Evolutionary conservation across 2,113 vertebrate genomes (phyloP), one percentile per base, ranked within the genome.

Genomic region (Agelaius phoeniceus): DNA sequence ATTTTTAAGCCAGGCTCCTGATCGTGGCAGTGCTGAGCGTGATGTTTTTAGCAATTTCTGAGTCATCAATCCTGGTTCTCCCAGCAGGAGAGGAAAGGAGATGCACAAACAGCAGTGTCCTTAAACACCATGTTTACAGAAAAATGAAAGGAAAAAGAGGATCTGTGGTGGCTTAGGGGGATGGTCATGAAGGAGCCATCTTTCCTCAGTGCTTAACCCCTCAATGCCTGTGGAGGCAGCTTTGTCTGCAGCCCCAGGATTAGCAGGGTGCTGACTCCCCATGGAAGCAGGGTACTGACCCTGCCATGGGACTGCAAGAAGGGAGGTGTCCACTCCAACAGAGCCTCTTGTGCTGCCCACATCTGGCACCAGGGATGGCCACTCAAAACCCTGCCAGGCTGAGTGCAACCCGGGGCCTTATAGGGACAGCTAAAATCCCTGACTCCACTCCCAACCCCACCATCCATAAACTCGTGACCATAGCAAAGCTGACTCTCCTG

Each of bases 21-120:
- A 88, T 71, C 39, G 61, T 91, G 86, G 93, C 93, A 93, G 96
- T 41, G 65, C 61, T 84, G 89, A 93, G 86, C 66, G 3, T 91
- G 95, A 96, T 93, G 94, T 93, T 97, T 97, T 96, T 84, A 92
- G 93, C 91, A 94, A 84, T 97, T 96, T 97, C 94, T 96, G 91
- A 97, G 86, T 96, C 96, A 97, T 96, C 91, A 87, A 59, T 90
- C 86, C 89, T 97, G 95, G 72, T 69, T 93, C 52, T 93, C 89
- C 55, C 8, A 0, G 89, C 73, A 94, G 94, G 73, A 96, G 79
- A 92, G 55, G 65, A 91, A 93, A 85, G 59, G 57, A 90, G 68
- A 80, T 80, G 63, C 52, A 86, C 13, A 74, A 88, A 69, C 57
- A 92, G 37, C 57, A 51, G 44, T 55, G 57, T 77, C 72, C 78